Conservation (phyloP, 2,888 invertebrate genomes). For the Anthoptus insignis region DNA sequence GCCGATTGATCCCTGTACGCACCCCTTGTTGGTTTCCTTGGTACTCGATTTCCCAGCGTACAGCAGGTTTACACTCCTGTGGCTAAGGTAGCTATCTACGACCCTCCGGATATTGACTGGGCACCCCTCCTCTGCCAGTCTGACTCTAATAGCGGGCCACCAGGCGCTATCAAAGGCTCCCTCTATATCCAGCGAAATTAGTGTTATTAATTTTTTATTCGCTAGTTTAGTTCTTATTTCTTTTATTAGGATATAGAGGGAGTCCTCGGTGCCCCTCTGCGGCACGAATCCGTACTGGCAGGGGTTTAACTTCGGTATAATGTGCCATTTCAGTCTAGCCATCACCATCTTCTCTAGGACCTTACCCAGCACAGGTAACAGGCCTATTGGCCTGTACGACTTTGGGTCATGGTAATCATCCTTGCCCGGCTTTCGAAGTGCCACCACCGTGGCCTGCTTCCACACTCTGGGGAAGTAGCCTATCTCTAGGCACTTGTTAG, state of each 20-base stretch:
- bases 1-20: background rate
- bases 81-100: no score
- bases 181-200: constrained; percentile 35
- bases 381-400: constrained; percentile 38
- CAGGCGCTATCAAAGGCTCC: constrained; percentile 49
- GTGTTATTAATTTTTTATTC: no score
- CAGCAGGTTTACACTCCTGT: no score
- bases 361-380: constrained; percentile 38
- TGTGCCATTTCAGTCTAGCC: no score
- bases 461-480: background rate
- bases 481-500: constrained; percentile 17
- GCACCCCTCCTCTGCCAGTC: background rate
- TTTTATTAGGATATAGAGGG: constrained; percentile 9
- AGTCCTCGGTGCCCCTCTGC: constrained; percentile 17
- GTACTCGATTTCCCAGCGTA: no score
- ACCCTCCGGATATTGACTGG: no score
- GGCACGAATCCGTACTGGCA: constrained; percentile 29
- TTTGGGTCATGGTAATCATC: constrained; percentile 27
- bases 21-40: no score
- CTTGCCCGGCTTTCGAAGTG: constrained; percentile 27
- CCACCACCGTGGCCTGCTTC: constrained; percentile 6
- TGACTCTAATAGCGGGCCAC: constrained; percentile 43
- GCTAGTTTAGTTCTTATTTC: constrained; percentile 8
- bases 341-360: constrained; percentile 38
- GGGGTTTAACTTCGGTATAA: no score